These are phyloP conservation scores for Mystacides longicornis DNA, from an alignment of 2,888 invertebrate genomes.

Conservation along the genomic window DNA sequence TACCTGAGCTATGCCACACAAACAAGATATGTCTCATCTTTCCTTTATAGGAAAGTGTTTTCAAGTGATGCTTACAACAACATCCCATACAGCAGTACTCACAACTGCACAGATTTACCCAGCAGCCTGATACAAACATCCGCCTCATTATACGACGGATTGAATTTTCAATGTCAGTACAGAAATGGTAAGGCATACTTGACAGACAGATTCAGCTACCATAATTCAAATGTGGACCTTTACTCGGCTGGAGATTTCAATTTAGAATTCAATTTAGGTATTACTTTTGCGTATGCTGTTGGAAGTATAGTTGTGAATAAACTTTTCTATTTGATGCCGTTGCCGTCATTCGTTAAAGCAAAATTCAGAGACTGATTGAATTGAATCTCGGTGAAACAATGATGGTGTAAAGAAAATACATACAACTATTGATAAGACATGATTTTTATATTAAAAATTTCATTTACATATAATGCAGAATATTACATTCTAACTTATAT, in stretches of 20 bases:
- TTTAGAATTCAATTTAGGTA: conserved; percentile 70
- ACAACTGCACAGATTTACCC: conserved; percentile 48
- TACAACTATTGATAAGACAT: too few relatives aligned
- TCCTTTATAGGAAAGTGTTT: conserved; percentile 66
- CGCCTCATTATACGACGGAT: conserved; percentile 45
- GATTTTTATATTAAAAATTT: too few relatives aligned
- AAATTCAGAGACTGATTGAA: conserved; percentile 87
- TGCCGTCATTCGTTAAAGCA: conserved; percentile 76
- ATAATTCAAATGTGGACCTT: conserved; percentile 47
- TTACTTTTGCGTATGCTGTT: conserved; percentile 74
- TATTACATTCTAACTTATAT: too few relatives aligned
- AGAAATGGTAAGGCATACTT: conserved; percentile 65
- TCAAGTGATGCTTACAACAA: conserved; percentile 48
- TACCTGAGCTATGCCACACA: conserved; percentile 74
- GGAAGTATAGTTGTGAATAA: conserved; percentile 78
- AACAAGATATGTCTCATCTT: conserved; percentile 70
- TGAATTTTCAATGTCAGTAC: conserved; percentile 55
- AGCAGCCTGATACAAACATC: conserved; percentile 48
- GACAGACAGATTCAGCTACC: conserved; percentile 59
- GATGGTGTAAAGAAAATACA: too few relatives aligned
- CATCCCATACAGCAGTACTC: conserved; percentile 44
- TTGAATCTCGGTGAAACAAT: too few relatives aligned
- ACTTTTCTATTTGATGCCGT: conserved; percentile 74
- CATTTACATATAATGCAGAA: too few relatives aligned
- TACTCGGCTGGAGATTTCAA: conserved; percentile 55